phyloP scores from a whole-genome alignment of 1,140 invertebrate genomes.

The Prorops nasuta region DNA sequence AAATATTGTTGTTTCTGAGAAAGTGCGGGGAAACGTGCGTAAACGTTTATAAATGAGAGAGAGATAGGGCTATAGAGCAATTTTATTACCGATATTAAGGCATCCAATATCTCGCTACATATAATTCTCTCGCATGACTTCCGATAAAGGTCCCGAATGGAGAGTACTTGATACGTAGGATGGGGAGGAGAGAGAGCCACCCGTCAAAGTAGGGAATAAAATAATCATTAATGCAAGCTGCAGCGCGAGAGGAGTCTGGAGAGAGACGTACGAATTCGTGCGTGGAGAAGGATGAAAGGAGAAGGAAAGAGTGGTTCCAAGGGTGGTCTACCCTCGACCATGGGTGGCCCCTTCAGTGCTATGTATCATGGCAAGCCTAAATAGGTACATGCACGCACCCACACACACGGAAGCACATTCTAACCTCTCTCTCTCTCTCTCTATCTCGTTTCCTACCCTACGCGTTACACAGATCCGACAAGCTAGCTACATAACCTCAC shows the following conservation, averaged over 20 bases:
- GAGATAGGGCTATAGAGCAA: too few relatives aligned
- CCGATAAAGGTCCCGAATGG: too few relatives aligned
- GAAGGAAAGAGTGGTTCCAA: conserved; percentile 1
- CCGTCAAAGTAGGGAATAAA: conserved; percentile 18
- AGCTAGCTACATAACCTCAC: conserved; percentile 29
- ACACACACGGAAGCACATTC: conserved; percentile 14
- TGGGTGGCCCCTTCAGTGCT: conserved; percentile 37
- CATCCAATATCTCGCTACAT: too few relatives aligned
- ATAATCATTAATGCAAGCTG: conserved; percentile 18
- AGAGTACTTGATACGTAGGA: too few relatives aligned
- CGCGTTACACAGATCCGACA: conserved; percentile 31
- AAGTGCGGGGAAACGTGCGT: too few relatives aligned
- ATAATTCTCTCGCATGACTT: too few relatives aligned
- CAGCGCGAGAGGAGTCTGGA: not conserved
- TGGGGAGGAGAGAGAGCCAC: too few relatives aligned
- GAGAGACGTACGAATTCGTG: too few relatives aligned
- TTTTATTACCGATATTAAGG: too few relatives aligned
- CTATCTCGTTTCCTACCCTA: conserved; percentile 22
- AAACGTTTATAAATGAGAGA: too few relatives aligned
- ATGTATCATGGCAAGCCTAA: conserved; percentile 34
- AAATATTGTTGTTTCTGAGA: too few relatives aligned
- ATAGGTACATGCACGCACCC: conserved; percentile 27
- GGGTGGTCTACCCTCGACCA: conserved; percentile 34
- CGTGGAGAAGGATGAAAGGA: not conserved
- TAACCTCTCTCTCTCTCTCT: not conserved